Evolutionary conservation across 2,888 invertebrate species (phyloP), one percentile per base, ranked within the genome.

Genomic region (Spodoptera exigua): DNA sequence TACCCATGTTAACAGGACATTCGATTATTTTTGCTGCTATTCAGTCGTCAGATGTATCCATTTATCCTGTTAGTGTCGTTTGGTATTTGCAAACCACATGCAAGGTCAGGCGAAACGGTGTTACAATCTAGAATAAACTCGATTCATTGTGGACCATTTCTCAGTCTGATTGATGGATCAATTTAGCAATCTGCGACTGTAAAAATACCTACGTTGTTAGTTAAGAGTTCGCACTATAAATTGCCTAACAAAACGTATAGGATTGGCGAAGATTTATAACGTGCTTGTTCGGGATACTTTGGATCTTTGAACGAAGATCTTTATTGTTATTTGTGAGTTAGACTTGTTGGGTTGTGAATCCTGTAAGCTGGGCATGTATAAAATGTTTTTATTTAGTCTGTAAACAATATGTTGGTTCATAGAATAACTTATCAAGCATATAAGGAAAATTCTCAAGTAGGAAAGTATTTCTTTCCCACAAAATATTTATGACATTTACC

Each of bases 161-260:
- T 61, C 56, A 53, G 56, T 3, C 53, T 70, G 73, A 70, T 67
- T 49, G 73, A 70, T 51, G 40, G 70, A 68, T 72, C 61, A 70
- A 70, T 70, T 70, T 70, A 72, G 43, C 73, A 70, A 70, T 70
- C 70, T 72, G 47, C 14, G 62, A 61, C 68, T 70, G 54, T 72
- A 61, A 72, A 44, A 67, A 61, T 61, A 67, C 16, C 35, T 39
- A 51, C 46, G 44, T 61, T 54, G 56, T 61, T 45, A 34, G 62
- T 41, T 27, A 11, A 43, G 12, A 55, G 40, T 53, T 66, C 36
- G 45, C 52, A 21, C 52, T 46, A 60, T 69, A 61, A 71, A 66
- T 66, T 66, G 52, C 32, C 61, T 13, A 52, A 61, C 67, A 61
- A 71, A 66, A 51, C 51, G 51, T 52, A 44, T 14, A 52, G 51